Percentiles rank a stretch among this genome's conserved stretches.
Evolutionary conservation across 1,140 invertebrate species (phyloP).

Genomic region (Lucilia cuprina): DNA sequence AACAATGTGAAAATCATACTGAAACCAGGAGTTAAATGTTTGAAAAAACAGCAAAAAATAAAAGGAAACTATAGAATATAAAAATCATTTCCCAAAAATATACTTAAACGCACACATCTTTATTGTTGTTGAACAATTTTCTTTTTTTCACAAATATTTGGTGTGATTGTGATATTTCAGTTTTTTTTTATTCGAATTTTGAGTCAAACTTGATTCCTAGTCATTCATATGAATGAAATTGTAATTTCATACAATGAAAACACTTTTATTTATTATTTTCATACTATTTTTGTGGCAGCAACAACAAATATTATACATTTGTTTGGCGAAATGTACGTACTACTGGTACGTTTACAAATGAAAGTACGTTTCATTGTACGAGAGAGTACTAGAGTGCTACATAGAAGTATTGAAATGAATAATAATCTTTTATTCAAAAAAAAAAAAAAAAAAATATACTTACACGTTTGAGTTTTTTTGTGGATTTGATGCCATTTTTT

Average conservation of each 20-base stretch:
- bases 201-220: not conserved
- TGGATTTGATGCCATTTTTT: not conserved
- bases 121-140: no score
- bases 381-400: not conserved
- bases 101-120: not conserved
- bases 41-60: not conserved
- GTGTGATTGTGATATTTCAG: no score
- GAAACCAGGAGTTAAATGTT: not conserved
- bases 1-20: not conserved
- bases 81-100: not conserved
- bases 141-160: no score
- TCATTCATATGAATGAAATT: not conserved
- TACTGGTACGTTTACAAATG: not conserved
- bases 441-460: constrained; percentile 3
- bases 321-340: not conserved
- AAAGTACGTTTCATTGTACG: not conserved
- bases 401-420: constrained; percentile 7
- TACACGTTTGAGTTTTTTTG: constrained; percentile 1
- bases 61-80: not conserved
- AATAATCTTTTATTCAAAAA: constrained; percentile 6
- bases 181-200: not conserved
- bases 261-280: not conserved
- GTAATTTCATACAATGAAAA: not conserved
- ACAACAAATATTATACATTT: not conserved
- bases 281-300: not conserved